Evolutionary conservation across 23 tunicate genomes (phyloP).

Genomic region (Halocynthia roretzi): DNA sequence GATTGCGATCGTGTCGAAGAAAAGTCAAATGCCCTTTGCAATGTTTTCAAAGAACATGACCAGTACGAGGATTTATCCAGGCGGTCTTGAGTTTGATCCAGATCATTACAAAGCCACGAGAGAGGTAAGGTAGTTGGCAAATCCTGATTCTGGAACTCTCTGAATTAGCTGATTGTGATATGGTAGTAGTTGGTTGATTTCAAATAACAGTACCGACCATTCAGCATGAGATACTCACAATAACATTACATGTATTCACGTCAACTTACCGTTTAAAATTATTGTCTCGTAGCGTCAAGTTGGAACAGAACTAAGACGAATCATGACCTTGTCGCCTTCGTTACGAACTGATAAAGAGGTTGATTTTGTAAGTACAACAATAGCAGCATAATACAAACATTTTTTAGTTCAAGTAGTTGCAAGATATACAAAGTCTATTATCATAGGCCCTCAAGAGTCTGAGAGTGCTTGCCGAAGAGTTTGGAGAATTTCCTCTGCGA

Average conservation of each 20-base stretch:
- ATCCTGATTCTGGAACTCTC: neutral
- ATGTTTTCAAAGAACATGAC: conserved; percentile 60
- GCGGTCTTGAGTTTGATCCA: conserved; percentile 67
- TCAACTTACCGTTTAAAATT: too few species aligned
- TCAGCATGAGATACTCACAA: too few species aligned
- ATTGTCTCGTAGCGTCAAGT: neutral
- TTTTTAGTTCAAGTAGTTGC: neutral
- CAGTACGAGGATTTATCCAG: conserved; percentile 38
- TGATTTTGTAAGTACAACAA: conserved; percentile 39
- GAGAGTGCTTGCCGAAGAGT: conserved; percentile 61
- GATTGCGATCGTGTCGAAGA: conserved; percentile 57
- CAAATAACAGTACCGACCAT: neutral
- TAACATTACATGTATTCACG: too few species aligned
- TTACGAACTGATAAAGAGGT: conserved; percentile 45
- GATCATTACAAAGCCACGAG: conserved; percentile 53
- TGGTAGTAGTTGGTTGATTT: too few species aligned
- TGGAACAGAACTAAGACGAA: neutral
- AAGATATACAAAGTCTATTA: neutral
- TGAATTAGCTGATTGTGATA: neutral
- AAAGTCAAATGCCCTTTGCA: conserved; percentile 82
- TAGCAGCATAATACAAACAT: neutral
- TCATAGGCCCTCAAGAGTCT: conserved; percentile 57
- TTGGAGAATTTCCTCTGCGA: conserved; percentile 72
- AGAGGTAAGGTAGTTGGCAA: conserved; percentile 28
- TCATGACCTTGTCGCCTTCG: neutral